Base-by-base conservation (phyloP, 2,113 vertebrate genomes). In the Dolichallabes microphthalmus region DNA sequence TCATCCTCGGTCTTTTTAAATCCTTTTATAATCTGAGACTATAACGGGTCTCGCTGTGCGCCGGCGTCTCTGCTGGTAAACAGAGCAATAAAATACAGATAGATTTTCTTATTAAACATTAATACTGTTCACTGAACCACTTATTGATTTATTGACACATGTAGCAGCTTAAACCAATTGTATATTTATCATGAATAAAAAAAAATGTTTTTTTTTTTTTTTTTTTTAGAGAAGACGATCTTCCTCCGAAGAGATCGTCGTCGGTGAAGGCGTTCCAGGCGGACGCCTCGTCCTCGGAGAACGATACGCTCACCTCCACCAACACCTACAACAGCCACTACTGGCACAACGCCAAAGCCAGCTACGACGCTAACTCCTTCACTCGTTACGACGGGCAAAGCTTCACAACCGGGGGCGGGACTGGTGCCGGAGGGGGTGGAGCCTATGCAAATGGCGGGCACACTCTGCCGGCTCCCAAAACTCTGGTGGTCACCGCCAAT, bases 271-370 rank as follows among this genome's bases (percentile, higher is more conserved):
- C 96, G 3, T 98, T 98, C 92, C 97, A 98, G 0, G 95, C 96
- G 0, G 98, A 99, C 0, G 96, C 97, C 0, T 98, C 98, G 4
- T 99, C 97, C 0, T 99, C 97, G 0, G 98, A 98, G 92, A 98
- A 99, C 0, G 97, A 99, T 93, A 99, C 98, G 0, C 92, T 99
- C 83, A 99, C 98, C 2, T 99, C 98, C 45, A 97, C 96, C 89
- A 98, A 98, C 93, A 98, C 98, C 58, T 98, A 97, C 93, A 98
- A 97, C 94, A 98, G 97, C 89, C 97, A 96, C 88, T 98, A 97
- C 93, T 99, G 98, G 98, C 97, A 95, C 13, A 97, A 95, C 87
- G 95, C 96, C 66, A 98, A 98, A 92, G 94, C 94, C 86, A 97
- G 94, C 87, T 96, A 97, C 0, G 95, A 96, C 90, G 95, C 94